A percentile compares a stretch with the other conserved stretches of the same genome.
Evolutionary conservation across 1,140 invertebrate genomes (phyloP).

Genomic region (Diabrotica virgifera): DNA sequence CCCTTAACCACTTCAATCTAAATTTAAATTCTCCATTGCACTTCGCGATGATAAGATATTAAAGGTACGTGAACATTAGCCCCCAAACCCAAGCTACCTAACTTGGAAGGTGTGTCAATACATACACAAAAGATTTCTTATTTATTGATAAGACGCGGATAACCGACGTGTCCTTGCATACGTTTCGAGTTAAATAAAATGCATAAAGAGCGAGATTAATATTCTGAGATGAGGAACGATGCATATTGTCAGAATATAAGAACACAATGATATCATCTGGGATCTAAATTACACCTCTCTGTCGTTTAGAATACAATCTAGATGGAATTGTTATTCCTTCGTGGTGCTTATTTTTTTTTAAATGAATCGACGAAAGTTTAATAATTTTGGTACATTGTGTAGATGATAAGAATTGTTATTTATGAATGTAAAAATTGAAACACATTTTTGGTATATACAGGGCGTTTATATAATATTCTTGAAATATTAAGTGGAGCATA

Average conservation of each 20-base stretch:
- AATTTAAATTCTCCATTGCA: too few species aligned
- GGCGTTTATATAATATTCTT: too few species aligned
- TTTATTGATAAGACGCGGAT: background rate
- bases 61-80: background rate
- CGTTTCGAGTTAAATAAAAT: background rate
- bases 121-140: background rate
- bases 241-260: conserved; percentile 1
- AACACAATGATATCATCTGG: background rate
- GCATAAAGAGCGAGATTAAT: background rate
- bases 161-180: background rate
- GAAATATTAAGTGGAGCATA: too few species aligned
- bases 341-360: too few species aligned
- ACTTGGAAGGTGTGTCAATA: background rate
- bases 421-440: too few species aligned
- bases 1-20: too few species aligned
- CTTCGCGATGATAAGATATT: too few species aligned
- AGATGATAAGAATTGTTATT: too few species aligned
- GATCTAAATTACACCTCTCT: background rate
- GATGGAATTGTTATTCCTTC: background rate
- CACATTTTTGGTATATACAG: too few species aligned
- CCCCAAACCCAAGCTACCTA: background rate
- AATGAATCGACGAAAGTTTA: too few species aligned
- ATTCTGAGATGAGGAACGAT: background rate
- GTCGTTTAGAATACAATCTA: background rate
- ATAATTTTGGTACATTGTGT: too few species aligned